Conservation (phyloP, 1,140 invertebrate genomes). For the Drosophila setifemur region DNA sequence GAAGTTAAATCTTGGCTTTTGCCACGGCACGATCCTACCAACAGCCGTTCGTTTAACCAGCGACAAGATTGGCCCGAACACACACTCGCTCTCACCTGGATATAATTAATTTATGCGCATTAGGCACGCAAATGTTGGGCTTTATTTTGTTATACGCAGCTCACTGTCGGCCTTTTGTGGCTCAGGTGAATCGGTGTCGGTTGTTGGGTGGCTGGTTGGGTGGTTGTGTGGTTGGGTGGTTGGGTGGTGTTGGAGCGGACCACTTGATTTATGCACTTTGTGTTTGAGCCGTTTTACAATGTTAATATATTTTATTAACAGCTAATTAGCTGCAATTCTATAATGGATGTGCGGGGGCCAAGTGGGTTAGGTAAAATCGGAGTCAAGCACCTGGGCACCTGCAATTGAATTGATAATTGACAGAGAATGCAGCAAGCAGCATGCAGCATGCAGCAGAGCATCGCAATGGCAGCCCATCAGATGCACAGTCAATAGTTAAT, state of each 20-base stretch:
- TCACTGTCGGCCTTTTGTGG: constrained; percentile 34
- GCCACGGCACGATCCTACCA: constrained; percentile 44
- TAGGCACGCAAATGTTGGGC: constrained; percentile 64
- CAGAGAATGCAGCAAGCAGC: constrained; percentile 2
- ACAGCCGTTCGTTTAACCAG: constrained; percentile 55
- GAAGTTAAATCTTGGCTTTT: constrained; percentile 56
- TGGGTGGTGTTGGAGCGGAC: background rate
- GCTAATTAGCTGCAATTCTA: constrained; percentile 72
- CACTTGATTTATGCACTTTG: constrained; percentile 74
- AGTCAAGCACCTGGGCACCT: background rate
- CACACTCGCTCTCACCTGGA: constrained; percentile 11
- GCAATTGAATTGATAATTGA: constrained; percentile 39
- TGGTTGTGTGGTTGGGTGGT: background rate
- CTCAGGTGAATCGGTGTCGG: constrained; percentile 11
- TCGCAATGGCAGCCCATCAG: constrained; percentile 22
- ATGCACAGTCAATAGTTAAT: constrained; percentile 39
- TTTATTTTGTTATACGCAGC: constrained; percentile 38
- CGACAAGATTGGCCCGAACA: constrained; percentile 55
- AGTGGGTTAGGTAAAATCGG: background rate
- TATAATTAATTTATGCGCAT: constrained; percentile 77
- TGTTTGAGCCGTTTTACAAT: constrained; percentile 53
- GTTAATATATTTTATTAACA: constrained; percentile 80
- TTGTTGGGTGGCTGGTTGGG: background rate
- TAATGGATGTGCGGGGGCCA: constrained; percentile 35
- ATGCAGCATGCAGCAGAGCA: background rate